These are phyloP conservation scores for Azorinus chamasolen DNA, from an alignment of 2,888 invertebrate genomes.

Conservation along the genomic window DNA sequence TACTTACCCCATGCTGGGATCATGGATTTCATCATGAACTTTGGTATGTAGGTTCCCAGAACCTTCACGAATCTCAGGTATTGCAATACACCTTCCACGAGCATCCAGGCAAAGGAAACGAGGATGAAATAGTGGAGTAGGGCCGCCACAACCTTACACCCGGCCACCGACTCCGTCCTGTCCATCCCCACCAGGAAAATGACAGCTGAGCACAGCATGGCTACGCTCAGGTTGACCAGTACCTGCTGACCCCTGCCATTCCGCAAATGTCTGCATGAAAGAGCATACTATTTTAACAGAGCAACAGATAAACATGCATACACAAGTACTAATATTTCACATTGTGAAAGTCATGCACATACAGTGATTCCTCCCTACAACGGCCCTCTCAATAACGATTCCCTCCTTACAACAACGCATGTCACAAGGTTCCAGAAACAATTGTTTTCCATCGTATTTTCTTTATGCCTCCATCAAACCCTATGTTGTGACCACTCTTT, in stretches of 20 bases:
- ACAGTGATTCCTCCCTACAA: too few species aligned
- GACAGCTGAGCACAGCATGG: conserved; percentile 89
- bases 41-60: conserved; percentile 88
- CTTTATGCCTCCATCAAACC: too few species aligned
- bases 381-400: too few species aligned
- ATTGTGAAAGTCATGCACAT: too few species aligned
- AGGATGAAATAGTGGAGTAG: conserved; percentile 88
- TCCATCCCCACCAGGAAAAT: conserved; percentile 84
- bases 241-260: neutral
- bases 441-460: too few species aligned
- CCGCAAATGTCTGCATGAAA: too few species aligned
- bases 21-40: conserved; percentile 90
- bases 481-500: too few species aligned
- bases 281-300: too few species aligned
- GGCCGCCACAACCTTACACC: conserved; percentile 89
- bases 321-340: too few species aligned
- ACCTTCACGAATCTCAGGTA: conserved; percentile 91
- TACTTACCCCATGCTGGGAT: conserved; percentile 82
- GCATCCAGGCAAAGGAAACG: conserved; percentile 89
- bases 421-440: too few species aligned
- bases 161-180: conserved; percentile 81
- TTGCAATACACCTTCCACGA: conserved; percentile 90
- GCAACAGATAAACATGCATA: too few species aligned
- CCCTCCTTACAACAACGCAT: too few species aligned
- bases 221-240: conserved; percentile 89